phyloP scores from a whole-genome alignment of 2,113 vertebrate genomes.

The Micronycteris hirsuta region DNA sequence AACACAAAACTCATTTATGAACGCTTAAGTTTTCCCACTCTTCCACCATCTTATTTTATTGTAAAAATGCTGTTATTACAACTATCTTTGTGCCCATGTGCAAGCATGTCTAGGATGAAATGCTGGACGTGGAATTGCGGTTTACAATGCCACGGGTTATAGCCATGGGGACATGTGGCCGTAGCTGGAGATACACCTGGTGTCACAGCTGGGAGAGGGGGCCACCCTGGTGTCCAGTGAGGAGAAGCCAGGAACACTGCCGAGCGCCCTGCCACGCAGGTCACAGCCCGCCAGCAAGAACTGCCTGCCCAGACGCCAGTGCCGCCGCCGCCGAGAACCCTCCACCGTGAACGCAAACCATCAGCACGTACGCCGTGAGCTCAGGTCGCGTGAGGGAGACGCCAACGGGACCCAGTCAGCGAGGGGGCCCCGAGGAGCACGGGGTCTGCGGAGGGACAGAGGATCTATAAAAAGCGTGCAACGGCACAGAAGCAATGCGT shows the following conservation, averaged over 20 bases:
- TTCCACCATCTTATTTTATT: background rate
- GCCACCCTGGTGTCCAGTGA: background rate
- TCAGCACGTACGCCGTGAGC: accelerated
- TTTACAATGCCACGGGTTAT: background rate
- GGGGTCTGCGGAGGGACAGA: background rate
- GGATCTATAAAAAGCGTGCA: background rate
- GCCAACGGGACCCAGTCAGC: background rate
- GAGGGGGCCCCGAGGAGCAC: too few species aligned
- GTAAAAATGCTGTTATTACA: background rate
- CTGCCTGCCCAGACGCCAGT: too few species aligned
- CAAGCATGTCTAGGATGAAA: background rate
- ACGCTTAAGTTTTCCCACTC: background rate
- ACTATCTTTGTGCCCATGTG: too few species aligned
- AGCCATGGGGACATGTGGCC: background rate
- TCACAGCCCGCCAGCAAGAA: too few species aligned
- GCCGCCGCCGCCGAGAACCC: too few species aligned
- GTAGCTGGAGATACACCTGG: background rate
- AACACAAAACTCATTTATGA: background rate
- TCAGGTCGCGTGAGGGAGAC: background rate
- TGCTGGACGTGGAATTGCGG: background rate
- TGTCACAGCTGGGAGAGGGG: accelerated
- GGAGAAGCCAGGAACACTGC: background rate
- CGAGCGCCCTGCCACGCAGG: accelerated
- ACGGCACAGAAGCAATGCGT: too few species aligned
- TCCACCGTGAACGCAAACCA: accelerated